Evolutionary conservation across 1,140 invertebrate genomes (phyloP), one percentile per base, ranked within the genome.

Genomic region (Drosophila baimaii): DNA sequence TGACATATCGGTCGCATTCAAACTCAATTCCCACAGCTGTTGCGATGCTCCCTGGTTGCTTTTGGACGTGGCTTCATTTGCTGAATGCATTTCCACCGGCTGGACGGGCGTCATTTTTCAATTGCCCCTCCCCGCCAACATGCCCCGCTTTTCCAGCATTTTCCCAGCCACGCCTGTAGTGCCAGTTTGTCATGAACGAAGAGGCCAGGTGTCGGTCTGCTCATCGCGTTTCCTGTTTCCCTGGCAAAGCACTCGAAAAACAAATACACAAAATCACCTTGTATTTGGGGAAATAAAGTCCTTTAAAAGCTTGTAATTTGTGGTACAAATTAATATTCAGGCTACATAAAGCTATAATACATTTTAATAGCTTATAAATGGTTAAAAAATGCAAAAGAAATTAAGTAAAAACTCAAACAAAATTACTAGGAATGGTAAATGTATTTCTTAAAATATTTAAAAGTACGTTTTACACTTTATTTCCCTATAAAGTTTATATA

Each of bases 71-170:
- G 59, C 80, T 79, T 58, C 80, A 83, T 83, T 83, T 78, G 64
- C 59, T 78, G 81, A 83, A 83, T 83, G 80, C 80, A 83, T 62
- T 82, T 82, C 61, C 59, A 63, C 39, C 55, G 52, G 37, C 39
- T 51, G 80, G 64, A 33, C 12, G 29, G 29, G 77, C 81, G 74
- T 77, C 81, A 83, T 83, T 83, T 83, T 83, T 83, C 81, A 83
- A 80, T 75, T 84, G 81, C 76, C 76, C 47, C 44, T 47, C 58
- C 76, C 76, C 47, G 46, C 54, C 58, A 43, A 43, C 56, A 27
- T 37, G 31, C 27, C 37, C 37, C 46, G 35, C 8, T 31, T 37
- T 31, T 44, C 31, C 63, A 39, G 21, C 61, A 23, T 44, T 70
- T 69, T 58, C 51, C 69, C 65, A 71, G 61, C 35, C 55, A 74